Evolutionary conservation across 64 coral and sea anemone species (phyloP), one percentile per base, ranked within the genome.

Genomic region (Pocillopora damicornis): DNA sequence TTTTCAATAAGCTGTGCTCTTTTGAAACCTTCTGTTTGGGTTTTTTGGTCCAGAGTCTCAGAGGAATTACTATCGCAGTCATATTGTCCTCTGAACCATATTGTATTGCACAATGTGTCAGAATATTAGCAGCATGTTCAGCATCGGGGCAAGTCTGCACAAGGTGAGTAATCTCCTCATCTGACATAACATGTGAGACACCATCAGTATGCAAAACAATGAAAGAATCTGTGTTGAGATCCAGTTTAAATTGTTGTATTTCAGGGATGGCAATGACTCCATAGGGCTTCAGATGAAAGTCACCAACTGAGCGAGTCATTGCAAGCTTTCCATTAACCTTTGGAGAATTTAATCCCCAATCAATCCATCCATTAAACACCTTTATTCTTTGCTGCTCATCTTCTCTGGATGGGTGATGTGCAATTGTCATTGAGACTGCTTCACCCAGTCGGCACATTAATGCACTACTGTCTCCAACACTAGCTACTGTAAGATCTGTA

Each of bases 241-340:
- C 76, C 15, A 99, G 78, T 81, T 90, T 87, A 35, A 99, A 26
- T 3, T 76, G 73, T 3, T 65, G 64, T 42, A 89, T 93, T 73
- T 99, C 97, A 30, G 97, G 97, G 13, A 59, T 92, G 9, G 97
- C 73, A 26, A 95, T 99, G 25, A 99, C 97, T 38, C 97, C 97
- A 87, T 88, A 99, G 14, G 87, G 79, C 34, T 99, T 99, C 14
- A 99, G 76, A 80, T 99, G 90, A 81, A 95, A 99, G 75, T 99
- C 93, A 75, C 97, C 97, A 4, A 99, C 74, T 56, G 93, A 99
- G 56, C 97, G 89, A 11, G 97, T 99, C 93, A 99, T 99, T 57
- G 97, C 93, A 30, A 99, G 81, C 73, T 86, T 92, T 15, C 97
- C 97, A 91, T 99, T 99, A 20, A 99, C 97, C 87, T 89, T 92